Percentiles rank a stretch among this genome's conserved stretches.
These are phyloP conservation scores for Lagria hirta DNA, from an alignment of 2,888 invertebrate species.

Conservation along the genomic window DNA sequence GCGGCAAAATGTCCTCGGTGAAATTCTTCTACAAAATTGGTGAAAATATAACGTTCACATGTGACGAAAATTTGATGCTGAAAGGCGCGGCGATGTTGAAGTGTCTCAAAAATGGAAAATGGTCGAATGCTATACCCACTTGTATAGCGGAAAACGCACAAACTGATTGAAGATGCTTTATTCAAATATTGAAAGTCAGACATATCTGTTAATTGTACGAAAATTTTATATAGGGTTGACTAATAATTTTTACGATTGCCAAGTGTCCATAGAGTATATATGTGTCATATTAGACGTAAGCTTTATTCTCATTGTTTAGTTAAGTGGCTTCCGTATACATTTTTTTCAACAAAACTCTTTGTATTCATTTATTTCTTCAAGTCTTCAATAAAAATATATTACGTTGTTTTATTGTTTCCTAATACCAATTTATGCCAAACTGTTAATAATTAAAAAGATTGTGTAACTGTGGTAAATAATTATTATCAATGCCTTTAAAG, in stretches of 20 bases:
- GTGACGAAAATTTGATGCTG: conserved; percentile 73
- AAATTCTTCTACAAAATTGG: conserved; percentile 88
- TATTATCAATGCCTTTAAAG: no score
- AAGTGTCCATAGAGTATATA: conserved; percentile 11
- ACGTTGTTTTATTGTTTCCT: no score
- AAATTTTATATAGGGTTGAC: conserved; percentile 17
- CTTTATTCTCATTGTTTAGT: no score
- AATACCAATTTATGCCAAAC: no score
- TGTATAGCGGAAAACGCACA: conserved; percentile 54
- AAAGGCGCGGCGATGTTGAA: conserved; percentile 77
- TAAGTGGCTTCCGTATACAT: background rate
- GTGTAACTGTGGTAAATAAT: no score
- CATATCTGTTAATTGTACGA: conserved; percentile 20
- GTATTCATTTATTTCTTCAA: no score
- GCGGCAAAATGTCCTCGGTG: conserved; percentile 81
- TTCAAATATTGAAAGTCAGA: conserved; percentile 13
- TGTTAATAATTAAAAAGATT: no score
- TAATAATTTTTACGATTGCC: conserved; percentile 14
- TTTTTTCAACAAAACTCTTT: no score
- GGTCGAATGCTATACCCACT: conserved; percentile 82
- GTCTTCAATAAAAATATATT: no score
- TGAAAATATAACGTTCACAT: conserved; percentile 81
- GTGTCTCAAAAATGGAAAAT: conserved; percentile 80
- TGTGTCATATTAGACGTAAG: conserved; percentile 6
- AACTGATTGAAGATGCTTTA: conserved; percentile 10